Conservation (phyloP, 2,113 vertebrate genomes). For the Gorilla gorilla region DNA sequence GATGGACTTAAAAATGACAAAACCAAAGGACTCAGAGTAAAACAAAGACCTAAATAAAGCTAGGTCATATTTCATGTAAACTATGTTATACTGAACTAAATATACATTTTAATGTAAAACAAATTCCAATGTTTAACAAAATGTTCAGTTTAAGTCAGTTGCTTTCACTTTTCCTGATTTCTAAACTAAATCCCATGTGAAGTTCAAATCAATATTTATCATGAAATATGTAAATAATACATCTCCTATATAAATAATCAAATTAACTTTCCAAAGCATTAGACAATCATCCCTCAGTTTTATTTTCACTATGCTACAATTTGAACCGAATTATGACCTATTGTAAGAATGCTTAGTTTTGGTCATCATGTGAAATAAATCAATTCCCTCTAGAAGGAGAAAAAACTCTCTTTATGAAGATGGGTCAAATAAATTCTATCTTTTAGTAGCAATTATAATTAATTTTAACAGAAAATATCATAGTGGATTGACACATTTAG, state of each 20-base stretch:
- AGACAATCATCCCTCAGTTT: background rate
- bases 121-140: conserved; percentile 10
- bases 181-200: background rate
- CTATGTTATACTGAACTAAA: background rate
- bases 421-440: background rate
- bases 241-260: background rate
- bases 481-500: background rate
- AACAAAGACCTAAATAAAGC: background rate
- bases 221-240: background rate
- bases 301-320: background rate
- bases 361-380: background rate
- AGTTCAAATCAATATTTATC: background rate
- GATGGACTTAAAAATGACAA: background rate
- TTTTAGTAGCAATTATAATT: background rate
- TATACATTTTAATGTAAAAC: background rate
- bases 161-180: background rate
- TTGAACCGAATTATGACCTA: background rate
- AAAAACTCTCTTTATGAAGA: background rate
- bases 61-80: background rate
- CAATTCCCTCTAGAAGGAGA: background rate
- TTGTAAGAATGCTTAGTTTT: background rate
- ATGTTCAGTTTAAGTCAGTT: background rate
- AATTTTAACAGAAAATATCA: background rate
- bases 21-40: background rate
- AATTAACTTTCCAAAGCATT: background rate